Evolutionary conservation across 2,888 invertebrate species (phyloP), one percentile per base, ranked within the genome.

Genomic region (Allolobophora icterica): DNA sequence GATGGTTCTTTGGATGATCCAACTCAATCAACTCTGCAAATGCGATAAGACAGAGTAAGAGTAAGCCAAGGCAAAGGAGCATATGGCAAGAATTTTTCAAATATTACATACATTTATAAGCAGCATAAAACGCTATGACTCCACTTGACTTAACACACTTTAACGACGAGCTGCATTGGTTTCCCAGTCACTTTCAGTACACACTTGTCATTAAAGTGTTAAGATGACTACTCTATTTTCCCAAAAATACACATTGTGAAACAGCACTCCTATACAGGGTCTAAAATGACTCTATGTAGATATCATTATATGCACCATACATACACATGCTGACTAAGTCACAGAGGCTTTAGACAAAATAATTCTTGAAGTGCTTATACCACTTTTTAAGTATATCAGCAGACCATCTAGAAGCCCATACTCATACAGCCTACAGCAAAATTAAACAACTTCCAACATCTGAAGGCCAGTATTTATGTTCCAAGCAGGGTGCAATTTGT

Each of bases 11-110:
- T n/a, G 71, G 71, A n/a, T 71, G 30, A 71, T 71, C 71, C 71
- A 71, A 71, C 71, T 71, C 71, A 71, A 71, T n/a, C n/a, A 71
- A 71, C 71, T 71, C 71, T 71, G 71, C 71, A 71, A 71, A 71
- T 71, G 13, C 71, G 30, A 8, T n/a, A 71, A n/a, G 11, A 17
- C n/a, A n/a, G n/a, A n/a, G n/a, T n/a, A n/a, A n/a, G n/a, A 71
- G n/a, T n/a, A 71, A 71, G n/a, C 6, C n/a, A 71, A 71, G 8
- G 30, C 30, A 71, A 71, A 1, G 71, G n/a, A 30, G 21, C 21
- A 21, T 4, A 24, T 52, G 52, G 4, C 52, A 21, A 52, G 52
- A 52, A n/a, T 71, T 71, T 13, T 71, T 71, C 71, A 71, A n/a
- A n/a, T n/a, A 71, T 71, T 71, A n/a, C n/a, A 71, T n/a, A 71